Percentiles rank a stretch among this genome's conserved stretches.
Evolutionary conservation across 2,888 invertebrate species (phyloP).

Genomic region (Abrostola tripartita): DNA sequence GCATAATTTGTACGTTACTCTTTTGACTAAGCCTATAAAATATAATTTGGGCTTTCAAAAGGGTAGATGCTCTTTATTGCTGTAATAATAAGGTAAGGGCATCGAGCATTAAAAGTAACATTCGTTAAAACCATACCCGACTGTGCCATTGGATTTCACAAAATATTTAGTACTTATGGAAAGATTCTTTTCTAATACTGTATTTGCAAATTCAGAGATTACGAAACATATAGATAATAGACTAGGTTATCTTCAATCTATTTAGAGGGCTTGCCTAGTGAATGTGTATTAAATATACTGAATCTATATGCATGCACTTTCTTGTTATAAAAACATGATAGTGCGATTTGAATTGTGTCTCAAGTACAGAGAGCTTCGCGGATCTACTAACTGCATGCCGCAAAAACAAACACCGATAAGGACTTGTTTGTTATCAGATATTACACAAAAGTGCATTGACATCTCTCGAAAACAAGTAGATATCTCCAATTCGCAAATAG

Average conservation of each 20-base stretch:
- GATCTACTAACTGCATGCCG: neutral
- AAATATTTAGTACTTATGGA: neutral
- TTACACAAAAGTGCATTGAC: neutral
- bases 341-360: neutral
- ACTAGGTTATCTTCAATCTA: no score
- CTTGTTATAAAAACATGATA: neutral
- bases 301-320: neutral
- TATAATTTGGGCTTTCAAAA: slow-evolving; percentile 32
- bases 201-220: neutral
- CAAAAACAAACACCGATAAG: neutral
- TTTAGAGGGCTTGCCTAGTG: no score
- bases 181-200: neutral
- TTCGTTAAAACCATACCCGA: slow-evolving; percentile 25
- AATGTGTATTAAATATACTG: no score
- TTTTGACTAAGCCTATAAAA: slow-evolving; percentile 32
- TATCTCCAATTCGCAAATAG: slow-evolving; percentile 1
- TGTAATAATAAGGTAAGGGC: slow-evolving; percentile 17
- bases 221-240: no score
- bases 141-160: neutral
- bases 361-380: neutral
- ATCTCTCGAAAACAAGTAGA: neutral
- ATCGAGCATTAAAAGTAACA: slow-evolving; percentile 29
- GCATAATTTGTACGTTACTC: slow-evolving; percentile 48
- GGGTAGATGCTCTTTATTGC: slow-evolving; percentile 24
- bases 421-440: neutral